Conservation (phyloP, 2,888 invertebrate genomes). For the Ophraella communa region DNA sequence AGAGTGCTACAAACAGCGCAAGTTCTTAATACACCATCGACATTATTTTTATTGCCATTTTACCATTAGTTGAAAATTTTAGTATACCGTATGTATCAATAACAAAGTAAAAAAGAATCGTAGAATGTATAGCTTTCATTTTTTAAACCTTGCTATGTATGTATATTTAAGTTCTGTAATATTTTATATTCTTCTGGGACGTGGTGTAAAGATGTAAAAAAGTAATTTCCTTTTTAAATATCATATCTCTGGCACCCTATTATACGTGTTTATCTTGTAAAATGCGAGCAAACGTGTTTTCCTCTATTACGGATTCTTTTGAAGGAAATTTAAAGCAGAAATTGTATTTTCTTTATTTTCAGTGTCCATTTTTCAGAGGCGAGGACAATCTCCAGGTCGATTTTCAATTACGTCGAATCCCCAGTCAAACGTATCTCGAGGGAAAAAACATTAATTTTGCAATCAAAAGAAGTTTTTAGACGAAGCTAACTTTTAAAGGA, state of each 20-base stretch:
- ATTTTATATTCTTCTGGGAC: too few relatives aligned
- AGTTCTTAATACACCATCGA: conserved; percentile 21
- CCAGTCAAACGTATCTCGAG: conserved; percentile 19
- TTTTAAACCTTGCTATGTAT: too few relatives aligned
- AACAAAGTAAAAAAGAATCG: neutral
- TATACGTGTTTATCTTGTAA: neutral
- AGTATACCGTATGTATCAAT: neutral
- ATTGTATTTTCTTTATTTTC: conserved; percentile 1
- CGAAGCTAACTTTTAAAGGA: conserved; percentile 17
- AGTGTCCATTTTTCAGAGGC: conserved; percentile 2
- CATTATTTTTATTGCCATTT: conserved; percentile 1
- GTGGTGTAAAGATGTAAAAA: neutral
- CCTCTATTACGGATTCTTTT: neutral
- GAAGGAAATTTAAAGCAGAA: neutral
- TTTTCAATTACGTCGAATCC: conserved; percentile 19
- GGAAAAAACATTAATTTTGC: conserved; percentile 19
- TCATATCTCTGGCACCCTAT: neutral
- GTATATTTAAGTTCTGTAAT: too few relatives aligned
- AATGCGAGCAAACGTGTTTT: neutral
- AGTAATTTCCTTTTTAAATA: neutral
- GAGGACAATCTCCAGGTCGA: conserved; percentile 6
- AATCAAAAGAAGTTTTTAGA: conserved; percentile 15
- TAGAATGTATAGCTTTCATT: too few relatives aligned
- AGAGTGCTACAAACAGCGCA: conserved; percentile 38
- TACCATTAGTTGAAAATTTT: neutral